Percentiles rank a stretch among this genome's conserved stretches.
phyloP scores from a whole-genome alignment of 1,140 invertebrate species.

The Orchestia grillus region DNA sequence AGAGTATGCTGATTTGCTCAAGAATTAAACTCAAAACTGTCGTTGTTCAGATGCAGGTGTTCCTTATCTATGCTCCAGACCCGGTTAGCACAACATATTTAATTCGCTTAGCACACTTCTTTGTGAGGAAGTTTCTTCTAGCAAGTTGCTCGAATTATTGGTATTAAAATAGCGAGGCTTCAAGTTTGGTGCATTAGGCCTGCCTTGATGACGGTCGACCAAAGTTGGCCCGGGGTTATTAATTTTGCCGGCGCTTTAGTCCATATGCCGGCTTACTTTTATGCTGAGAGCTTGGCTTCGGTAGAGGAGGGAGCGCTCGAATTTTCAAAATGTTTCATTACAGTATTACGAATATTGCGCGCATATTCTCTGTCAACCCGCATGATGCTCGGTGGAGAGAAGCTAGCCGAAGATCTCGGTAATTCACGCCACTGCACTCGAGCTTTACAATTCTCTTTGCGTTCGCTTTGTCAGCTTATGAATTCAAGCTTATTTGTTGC shows the following conservation, averaged over 20 bases:
- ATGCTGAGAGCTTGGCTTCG: not conserved
- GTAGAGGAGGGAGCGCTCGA: not conserved
- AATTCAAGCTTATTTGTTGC: too few relatives aligned
- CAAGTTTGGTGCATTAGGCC: not conserved
- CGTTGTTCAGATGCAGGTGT: not conserved
- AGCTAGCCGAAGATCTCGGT: too few relatives aligned
- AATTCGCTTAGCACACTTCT: not conserved
- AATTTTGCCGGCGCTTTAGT: not conserved
- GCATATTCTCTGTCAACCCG: too few relatives aligned
- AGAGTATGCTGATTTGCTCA: too few relatives aligned
- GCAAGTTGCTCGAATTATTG: not conserved
- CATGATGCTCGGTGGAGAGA: too few relatives aligned
- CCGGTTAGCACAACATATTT: not conserved
- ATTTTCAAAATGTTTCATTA: too few relatives aligned
- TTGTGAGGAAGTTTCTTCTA: not conserved
- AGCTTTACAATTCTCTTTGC: too few relatives aligned
- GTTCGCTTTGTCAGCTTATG: too few relatives aligned
- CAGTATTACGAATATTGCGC: too few relatives aligned
- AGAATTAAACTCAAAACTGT: not conserved
- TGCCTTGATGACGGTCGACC: not conserved
- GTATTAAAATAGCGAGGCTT: constrained; percentile 17
- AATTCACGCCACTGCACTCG: too few relatives aligned
- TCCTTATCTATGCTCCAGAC: not conserved
- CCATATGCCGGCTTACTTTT: not conserved
- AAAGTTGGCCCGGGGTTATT: not conserved